Percentiles rank a stretch among this genome's conserved stretches.
phyloP scores from a whole-genome alignment of 1,140 invertebrate species.

The Cydia splendana region DNA sequence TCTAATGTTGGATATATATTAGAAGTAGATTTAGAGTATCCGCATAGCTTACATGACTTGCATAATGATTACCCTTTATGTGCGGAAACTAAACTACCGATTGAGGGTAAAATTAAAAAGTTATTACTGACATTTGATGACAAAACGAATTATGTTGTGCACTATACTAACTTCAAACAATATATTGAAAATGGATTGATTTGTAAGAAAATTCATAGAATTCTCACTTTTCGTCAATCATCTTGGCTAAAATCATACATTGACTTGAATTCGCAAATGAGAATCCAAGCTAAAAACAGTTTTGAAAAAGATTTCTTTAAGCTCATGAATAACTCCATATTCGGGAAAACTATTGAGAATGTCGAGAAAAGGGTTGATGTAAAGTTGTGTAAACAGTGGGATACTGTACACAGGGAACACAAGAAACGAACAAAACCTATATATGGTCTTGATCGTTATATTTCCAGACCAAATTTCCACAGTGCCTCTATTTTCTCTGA shows the following conservation, averaged over 20 bases:
- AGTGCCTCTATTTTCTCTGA: slow-evolving; percentile 57
- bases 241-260: slow-evolving; percentile 7
- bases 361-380: not conserved
- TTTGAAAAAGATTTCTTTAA: slow-evolving; percentile 12
- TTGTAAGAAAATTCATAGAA: not conserved
- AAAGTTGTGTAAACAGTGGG: slow-evolving; percentile 36
- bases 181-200: not conserved
- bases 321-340: not conserved
- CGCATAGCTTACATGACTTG: slow-evolving; percentile 64
- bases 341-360: not conserved
- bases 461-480: slow-evolving; percentile 59
- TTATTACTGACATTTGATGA: slow-evolving; percentile 54
- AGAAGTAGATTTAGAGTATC: slow-evolving; percentile 62
- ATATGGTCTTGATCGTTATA: slow-evolving; percentile 35
- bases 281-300: not conserved
- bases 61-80: slow-evolving; percentile 71
- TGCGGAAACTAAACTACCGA: slow-evolving; percentile 46
- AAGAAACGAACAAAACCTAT: slow-evolving; percentile 29
- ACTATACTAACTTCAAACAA: not conserved
- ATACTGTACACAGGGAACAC: not conserved
- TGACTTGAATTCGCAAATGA: not conserved
- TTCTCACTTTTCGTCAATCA: not conserved
- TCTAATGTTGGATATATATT: slow-evolving; percentile 71
- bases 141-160: not conserved
- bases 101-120: slow-evolving; percentile 45